A percentile compares a stretch with the other conserved stretches of the same genome.
phyloP scores from a whole-genome alignment of 2,888 invertebrate genomes.

The Coelinius sp. region DNA sequence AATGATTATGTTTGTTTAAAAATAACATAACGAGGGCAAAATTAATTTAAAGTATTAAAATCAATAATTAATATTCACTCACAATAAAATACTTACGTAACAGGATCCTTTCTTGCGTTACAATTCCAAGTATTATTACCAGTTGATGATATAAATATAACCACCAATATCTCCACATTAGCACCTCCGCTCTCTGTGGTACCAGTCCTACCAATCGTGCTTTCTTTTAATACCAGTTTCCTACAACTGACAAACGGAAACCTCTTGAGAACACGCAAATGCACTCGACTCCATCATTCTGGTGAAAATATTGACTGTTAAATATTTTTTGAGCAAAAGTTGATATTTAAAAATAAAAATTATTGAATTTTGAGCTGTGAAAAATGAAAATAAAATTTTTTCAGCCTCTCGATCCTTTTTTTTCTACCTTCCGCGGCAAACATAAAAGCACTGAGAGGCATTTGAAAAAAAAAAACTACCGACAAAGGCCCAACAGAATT shows the following conservation, averaged over 20 bases:
- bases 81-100: slow-evolving; percentile 8
- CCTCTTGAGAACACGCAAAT: not conserved
- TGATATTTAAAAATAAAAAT: no score
- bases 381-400: not conserved
- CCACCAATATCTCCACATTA: slow-evolving; percentile 10
- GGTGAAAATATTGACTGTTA: not conserved
- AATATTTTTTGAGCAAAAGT: no score
- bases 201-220: not conserved
- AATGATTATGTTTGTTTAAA: slow-evolving; percentile 6
- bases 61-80: not conserved
- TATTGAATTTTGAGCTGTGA: no score
- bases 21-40: not conserved
- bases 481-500: not conserved
- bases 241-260: slow-evolving; percentile 1
- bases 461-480: not conserved
- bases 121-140: slow-evolving; percentile 1
- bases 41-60: not conserved
- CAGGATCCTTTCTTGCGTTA: slow-evolving; percentile 30
- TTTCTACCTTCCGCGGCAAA: not conserved
- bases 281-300: not conserved
- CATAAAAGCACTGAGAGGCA: not conserved
- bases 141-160: slow-evolving; percentile 1
- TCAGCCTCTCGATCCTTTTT: not conserved
- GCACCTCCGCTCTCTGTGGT: not conserved
- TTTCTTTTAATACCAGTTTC: slow-evolving; percentile 1